Evolutionary conservation across 2,888 invertebrate genomes (phyloP).

Genomic region (Marasmarcha lunaedactyla): DNA sequence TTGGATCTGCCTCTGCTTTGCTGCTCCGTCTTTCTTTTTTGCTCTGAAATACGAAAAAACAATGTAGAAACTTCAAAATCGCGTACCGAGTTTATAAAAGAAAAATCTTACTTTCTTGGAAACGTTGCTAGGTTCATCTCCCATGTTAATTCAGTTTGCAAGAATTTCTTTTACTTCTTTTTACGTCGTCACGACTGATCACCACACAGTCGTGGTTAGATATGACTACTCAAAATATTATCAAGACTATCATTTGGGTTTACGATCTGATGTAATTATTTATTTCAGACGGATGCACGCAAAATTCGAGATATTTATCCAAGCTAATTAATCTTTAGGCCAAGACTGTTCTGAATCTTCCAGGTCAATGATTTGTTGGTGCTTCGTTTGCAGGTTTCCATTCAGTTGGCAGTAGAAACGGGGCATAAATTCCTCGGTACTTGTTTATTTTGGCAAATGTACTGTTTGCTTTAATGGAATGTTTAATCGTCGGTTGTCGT

Average conservation of each 20-base stretch:
- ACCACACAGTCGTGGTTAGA: conserved; percentile 27
- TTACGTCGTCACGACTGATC: conserved; percentile 38
- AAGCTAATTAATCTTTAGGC: conserved; percentile 56
- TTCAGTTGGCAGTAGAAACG: conserved; percentile 24
- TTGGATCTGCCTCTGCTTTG: conserved; percentile 28
- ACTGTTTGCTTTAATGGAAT: not conserved
- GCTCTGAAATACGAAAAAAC: conserved; percentile 21
- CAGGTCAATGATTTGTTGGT: conserved; percentile 40
- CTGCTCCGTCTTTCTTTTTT: conserved; percentile 41
- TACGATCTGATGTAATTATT: conserved; percentile 30
- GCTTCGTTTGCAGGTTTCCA: conserved; percentile 32
- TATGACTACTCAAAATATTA: conserved; percentile 39
- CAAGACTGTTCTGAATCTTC: conserved; percentile 41
- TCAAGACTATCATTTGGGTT: conserved; percentile 22
- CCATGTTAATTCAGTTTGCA: not conserved
- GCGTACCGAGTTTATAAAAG: not conserved
- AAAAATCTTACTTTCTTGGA: not conserved
- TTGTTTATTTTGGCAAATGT: conserved; percentile 20
- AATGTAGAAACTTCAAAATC: conserved; percentile 3
- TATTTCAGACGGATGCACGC: conserved; percentile 49
- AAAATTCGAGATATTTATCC: conserved; percentile 51
- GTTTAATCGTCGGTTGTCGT: not conserved
- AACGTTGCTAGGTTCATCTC: not conserved
- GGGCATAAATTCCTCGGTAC: conserved; percentile 10
- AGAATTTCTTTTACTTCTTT: too few species aligned